These are phyloP conservation scores for Ylistrum balloti DNA, from an alignment of 1,140 invertebrate species.

Conservation along the genomic window DNA sequence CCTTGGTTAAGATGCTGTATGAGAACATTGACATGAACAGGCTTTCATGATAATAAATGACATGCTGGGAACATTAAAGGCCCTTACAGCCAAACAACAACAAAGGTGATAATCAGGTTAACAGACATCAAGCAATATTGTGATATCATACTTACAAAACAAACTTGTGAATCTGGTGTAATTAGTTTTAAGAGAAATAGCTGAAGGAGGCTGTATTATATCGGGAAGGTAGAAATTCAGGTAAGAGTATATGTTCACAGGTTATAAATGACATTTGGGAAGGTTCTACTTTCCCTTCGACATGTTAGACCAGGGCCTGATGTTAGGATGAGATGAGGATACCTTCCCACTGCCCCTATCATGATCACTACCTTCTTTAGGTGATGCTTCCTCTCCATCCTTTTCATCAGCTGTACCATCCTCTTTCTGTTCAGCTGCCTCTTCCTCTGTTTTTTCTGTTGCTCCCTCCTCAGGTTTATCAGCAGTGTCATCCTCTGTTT, in stretches of 20 bases:
- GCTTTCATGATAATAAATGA: neutral
- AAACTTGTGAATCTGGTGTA: neutral
- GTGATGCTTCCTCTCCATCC: conserved; percentile 43
- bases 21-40: neutral
- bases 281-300: no score
- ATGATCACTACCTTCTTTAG: conserved; percentile 18
- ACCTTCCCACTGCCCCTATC: neutral
- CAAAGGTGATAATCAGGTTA: neutral
- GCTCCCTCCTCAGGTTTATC: conserved; percentile 38
- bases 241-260: no score
- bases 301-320: no score
- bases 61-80: neutral
- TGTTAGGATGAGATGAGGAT: no score
- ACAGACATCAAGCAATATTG: neutral
- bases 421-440: conserved; percentile 44
- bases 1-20: no score
- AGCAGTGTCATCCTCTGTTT: conserved; percentile 47
- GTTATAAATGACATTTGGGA: no score
- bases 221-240: no score
- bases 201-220: neutral
- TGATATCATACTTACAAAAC: neutral
- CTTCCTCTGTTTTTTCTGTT: conserved; percentile 56
- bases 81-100: neutral
- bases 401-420: conserved; percentile 44
- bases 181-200: neutral